A percentile compares a stretch with the other conserved stretches of the same genome.
Conservation (phyloP, 2,797 vertebrate species). For the Myotis vivesi region DNA sequence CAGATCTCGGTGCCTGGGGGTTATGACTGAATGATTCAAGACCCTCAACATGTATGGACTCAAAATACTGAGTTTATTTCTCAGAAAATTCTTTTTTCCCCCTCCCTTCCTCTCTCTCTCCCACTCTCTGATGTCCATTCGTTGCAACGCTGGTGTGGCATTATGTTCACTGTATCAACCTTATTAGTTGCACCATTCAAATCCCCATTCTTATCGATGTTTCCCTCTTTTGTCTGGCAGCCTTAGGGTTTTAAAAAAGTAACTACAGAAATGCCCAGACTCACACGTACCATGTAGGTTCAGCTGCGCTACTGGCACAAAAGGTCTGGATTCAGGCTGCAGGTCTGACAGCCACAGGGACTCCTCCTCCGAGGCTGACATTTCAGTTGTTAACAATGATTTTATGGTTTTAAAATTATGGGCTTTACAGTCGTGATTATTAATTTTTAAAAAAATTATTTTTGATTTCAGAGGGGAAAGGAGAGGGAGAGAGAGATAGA, state of each 20-base stretch:
- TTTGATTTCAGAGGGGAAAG: too few species aligned
- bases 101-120: not conserved
- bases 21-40: not conserved
- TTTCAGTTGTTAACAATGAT: not conserved
- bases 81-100: not conserved
- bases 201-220: not conserved
- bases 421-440: not conserved
- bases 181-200: not conserved
- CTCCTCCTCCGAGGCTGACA: not conserved
- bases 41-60: not conserved
- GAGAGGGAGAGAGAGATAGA: too few species aligned
- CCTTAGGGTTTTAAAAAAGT: not conserved
- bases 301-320: not conserved
- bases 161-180: not conserved
- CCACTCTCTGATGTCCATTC: not conserved
- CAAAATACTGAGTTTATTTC: not conserved
- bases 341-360: not conserved
- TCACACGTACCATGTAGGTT: not conserved
- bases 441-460: not conserved
- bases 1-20: not conserved
- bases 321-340: not conserved
- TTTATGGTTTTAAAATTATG: conserved; percentile 28
- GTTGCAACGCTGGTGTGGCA: not conserved
- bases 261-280: not conserved
- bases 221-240: not conserved